A percentile compares a stretch with the other conserved stretches of the same genome.
Evolutionary conservation across 2,888 invertebrate species (phyloP).

Genomic region (Melinaea menophilus): DNA sequence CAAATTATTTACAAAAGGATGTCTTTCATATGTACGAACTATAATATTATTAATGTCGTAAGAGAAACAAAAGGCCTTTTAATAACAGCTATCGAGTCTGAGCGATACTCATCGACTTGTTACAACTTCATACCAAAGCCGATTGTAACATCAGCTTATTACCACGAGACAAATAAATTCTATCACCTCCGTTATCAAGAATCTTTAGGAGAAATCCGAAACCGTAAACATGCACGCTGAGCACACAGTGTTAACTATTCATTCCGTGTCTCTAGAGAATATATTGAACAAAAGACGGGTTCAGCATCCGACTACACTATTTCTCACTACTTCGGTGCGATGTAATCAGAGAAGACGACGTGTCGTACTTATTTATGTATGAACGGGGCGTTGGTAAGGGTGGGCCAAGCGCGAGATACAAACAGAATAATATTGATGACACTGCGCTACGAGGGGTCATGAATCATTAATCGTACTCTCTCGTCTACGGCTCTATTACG

Average conservation of each 20-base stretch:
- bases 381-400: conserved; percentile 75
- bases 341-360: conserved; percentile 79
- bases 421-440: conserved; percentile 79
- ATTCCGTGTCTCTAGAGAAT: conserved; percentile 68
- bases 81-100: conserved; percentile 11
- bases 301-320: conserved; percentile 75
- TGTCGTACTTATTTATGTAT: conserved; percentile 78
- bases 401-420: conserved; percentile 74
- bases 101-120: conserved; percentile 47
- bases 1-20: background rate
- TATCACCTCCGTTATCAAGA: conserved; percentile 65
- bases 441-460: conserved; percentile 77
- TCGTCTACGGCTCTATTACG: conserved; percentile 76
- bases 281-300: conserved; percentile 75
- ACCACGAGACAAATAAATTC: conserved; percentile 73
- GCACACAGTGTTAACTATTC: conserved; percentile 73
- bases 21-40: background rate
- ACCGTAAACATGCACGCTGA: conserved; percentile 73
- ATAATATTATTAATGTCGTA: background rate
- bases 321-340: conserved; percentile 78
- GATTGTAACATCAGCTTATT: conserved; percentile 73
- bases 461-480: conserved; percentile 78
- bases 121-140: conserved; percentile 59
- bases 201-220: conserved; percentile 76
- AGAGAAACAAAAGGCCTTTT: conserved; percentile 20